These are phyloP conservation scores for Plemyria rubiginata DNA, from an alignment of 2,888 invertebrate genomes.

Conservation along the genomic window DNA sequence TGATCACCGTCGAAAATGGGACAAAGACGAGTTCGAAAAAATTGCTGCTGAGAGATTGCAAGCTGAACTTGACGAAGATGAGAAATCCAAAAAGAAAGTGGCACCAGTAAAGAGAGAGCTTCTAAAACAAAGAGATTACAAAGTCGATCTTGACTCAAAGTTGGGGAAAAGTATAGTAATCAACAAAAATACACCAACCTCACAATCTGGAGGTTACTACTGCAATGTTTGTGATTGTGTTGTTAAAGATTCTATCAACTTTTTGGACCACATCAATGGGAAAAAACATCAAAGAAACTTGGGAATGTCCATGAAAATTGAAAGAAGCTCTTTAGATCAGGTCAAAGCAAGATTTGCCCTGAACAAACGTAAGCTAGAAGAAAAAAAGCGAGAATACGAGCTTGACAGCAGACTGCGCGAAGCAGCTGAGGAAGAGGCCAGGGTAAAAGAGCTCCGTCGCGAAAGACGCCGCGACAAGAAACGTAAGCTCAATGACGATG, in stretches of 20 bases:
- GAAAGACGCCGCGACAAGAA: slow-evolving; percentile 96
- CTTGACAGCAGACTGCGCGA: slow-evolving; percentile 95
- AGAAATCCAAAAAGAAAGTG: slow-evolving; percentile 87
- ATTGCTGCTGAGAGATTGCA: slow-evolving; percentile 93
- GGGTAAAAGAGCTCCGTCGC: slow-evolving; percentile 93
- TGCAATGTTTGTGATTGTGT: slow-evolving; percentile 99
- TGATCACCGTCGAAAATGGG: slow-evolving; percentile 99
- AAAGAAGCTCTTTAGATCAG: slow-evolving; percentile 96
- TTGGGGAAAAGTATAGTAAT: slow-evolving; percentile 99
- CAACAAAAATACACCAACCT: slow-evolving; percentile 98
- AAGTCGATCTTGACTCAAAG: slow-evolving; percentile 98
- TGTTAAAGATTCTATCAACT: slow-evolving; percentile 99
- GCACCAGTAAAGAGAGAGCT: slow-evolving; percentile 95
- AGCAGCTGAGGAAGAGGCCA: slow-evolving; percentile 98
- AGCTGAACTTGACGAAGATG: slow-evolving; percentile 89
- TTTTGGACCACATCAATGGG: slow-evolving; percentile 99
- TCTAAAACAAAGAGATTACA: slow-evolving; percentile 96
- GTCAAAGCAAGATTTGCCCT: slow-evolving; percentile 95
- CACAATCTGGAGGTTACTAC: slow-evolving; percentile 99
- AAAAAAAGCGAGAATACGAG: slow-evolving; percentile 98
- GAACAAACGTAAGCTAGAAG: slow-evolving; percentile 97
- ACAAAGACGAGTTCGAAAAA: slow-evolving; percentile 96
- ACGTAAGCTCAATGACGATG: slow-evolving; percentile 91
- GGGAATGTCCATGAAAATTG: slow-evolving; percentile 99
- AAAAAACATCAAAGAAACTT: slow-evolving; percentile 99